Evolutionary conservation across 2,797 vertebrate genomes (phyloP).

Genomic region (Enteromius argenteus): DNA sequence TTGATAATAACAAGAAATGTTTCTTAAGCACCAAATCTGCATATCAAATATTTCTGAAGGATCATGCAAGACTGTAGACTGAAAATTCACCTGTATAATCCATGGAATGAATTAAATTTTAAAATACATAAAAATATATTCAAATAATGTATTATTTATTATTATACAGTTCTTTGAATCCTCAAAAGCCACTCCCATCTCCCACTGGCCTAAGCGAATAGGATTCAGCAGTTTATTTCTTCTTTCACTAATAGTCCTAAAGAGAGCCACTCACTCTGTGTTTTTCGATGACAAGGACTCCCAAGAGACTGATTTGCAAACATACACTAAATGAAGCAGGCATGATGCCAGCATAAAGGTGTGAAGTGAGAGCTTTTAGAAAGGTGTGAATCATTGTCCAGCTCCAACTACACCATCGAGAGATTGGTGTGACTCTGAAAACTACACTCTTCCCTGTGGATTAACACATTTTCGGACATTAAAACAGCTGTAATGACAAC

Average conservation of each 20-base stretch:
- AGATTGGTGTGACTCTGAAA: slow-evolving; percentile 15
- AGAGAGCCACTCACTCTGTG: neutral
- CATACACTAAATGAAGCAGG: slow-evolving; percentile 9
- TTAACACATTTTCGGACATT: neutral
- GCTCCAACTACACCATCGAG: neutral
- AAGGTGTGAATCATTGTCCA: slow-evolving; percentile 33
- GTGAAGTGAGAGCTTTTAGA: slow-evolving; percentile 48
- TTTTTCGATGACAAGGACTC: neutral
- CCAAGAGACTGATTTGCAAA: slow-evolving; percentile 28
- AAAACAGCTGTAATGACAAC: slow-evolving; percentile 14
- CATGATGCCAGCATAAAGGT: slow-evolving; percentile 6
- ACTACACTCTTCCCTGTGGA: slow-evolving; percentile 24
- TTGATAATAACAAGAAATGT: neutral
- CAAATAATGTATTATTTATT: no score
- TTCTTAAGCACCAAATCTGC: neutral
- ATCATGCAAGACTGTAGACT: neutral
- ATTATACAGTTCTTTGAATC: neutral
- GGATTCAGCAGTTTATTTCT: neutral
- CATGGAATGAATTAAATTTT: no score
- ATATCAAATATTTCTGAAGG: neutral
- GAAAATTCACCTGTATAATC: no score
- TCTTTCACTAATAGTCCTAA: neutral
- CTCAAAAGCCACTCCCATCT: neutral
- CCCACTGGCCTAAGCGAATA: neutral
- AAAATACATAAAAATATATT: no score